These are phyloP conservation scores for Hoplodrina blanda DNA, from an alignment of 2,888 invertebrate species.

Conservation along the genomic window DNA sequence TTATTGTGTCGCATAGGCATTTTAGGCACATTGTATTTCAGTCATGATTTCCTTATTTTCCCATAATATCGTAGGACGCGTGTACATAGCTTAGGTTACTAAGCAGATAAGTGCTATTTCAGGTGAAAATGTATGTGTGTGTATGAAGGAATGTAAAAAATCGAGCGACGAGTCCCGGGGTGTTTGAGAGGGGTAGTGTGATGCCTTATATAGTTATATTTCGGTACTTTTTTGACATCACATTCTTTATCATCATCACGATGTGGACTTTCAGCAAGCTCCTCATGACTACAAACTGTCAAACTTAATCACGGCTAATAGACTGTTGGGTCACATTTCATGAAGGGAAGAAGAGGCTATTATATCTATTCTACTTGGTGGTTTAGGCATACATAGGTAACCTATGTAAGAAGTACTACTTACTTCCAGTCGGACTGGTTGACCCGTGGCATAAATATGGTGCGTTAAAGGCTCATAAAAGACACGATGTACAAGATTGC, in stretches of 20 bases:
- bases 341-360: neutral
- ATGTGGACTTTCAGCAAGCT: neutral
- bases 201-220: neutral
- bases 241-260: neutral
- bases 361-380: neutral
- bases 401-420: too few relatives aligned
- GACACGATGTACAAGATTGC: slow-evolving; percentile 46
- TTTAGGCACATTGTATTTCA: neutral
- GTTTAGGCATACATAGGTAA: neutral
- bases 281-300: neutral
- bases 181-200: neutral
- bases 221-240: neutral
- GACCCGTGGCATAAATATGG: slow-evolving; percentile 21
- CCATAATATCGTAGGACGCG: neutral
- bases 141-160: neutral
- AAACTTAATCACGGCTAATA: neutral
- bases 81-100: slow-evolving; percentile 21
- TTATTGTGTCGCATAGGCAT: neutral
- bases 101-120: slow-evolving; percentile 17
- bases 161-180: neutral
- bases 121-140: neutral
- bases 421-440: neutral
- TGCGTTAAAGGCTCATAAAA: slow-evolving; percentile 48
- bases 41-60: slow-evolving; percentile 8
- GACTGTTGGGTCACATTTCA: neutral